Conservation (phyloP, 2,797 vertebrate species). For the Hypotaenidia philippensis region DNA sequence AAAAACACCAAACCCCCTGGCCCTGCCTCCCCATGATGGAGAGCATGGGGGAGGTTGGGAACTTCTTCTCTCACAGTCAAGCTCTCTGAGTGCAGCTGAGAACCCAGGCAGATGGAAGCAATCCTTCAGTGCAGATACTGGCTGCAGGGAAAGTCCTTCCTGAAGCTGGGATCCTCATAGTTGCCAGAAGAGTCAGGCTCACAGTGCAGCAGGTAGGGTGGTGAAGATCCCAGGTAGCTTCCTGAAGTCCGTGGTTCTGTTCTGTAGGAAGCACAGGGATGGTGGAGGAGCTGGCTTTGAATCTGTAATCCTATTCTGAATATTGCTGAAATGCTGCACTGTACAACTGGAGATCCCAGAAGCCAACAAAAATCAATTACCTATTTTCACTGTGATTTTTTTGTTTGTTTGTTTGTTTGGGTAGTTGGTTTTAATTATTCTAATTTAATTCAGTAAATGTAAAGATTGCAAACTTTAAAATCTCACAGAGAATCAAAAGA, state of each 20-base stretch:
- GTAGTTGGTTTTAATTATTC: background rate
- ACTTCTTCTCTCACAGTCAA: background rate
- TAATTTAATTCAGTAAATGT: background rate
- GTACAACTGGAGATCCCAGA: background rate
- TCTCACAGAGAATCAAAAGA: background rate
- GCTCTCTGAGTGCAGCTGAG: background rate
- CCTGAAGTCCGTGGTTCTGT: background rate
- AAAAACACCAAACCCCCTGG: too few relatives aligned
- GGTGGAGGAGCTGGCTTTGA: background rate
- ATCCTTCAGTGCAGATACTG: background rate
- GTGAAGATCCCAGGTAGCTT: background rate
- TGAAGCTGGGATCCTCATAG: background rate
- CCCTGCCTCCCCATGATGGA: background rate
- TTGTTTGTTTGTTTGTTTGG: background rate
- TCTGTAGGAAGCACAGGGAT: background rate
- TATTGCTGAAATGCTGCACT: background rate
- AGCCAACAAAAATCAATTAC: background rate
- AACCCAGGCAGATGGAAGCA: background rate
- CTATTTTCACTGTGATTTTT: background rate
- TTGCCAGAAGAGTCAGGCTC: background rate
- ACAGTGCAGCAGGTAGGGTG: background rate
- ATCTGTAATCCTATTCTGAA: background rate
- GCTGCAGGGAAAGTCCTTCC: background rate
- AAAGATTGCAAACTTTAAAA: background rate
- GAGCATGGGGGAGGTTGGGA: rapidly evolving